phyloP scores from a whole-genome alignment of 2,888 invertebrate genomes.

The Melanchra persicariae region DNA sequence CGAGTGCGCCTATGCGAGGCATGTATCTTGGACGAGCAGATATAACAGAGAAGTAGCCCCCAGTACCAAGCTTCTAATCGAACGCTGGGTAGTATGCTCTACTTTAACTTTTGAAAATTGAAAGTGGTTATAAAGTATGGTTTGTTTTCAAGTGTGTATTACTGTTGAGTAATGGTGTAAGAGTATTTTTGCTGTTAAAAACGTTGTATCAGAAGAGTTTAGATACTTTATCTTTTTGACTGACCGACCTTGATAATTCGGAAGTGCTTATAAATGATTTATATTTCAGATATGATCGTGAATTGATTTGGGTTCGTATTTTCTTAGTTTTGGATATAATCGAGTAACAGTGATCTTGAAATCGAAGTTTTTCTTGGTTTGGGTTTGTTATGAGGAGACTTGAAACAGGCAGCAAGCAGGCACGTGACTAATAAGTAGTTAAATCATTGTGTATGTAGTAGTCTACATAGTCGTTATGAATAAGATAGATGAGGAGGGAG shows the following conservation, averaged over 20 bases:
- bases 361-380: background rate
- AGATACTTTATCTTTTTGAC: too few relatives aligned
- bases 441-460: too few relatives aligned
- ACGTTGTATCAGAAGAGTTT: background rate
- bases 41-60: constrained; percentile 91
- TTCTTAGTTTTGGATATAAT: background rate
- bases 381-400: background rate
- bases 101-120: constrained; percentile 67
- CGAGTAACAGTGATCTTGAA: background rate
- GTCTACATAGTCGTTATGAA: background rate
- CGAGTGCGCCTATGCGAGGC: constrained; percentile 91
- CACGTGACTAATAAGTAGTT: background rate
- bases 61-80: constrained; percentile 86
- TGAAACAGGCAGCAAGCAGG: background rate
- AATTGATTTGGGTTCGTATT: too few relatives aligned
- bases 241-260: too few relatives aligned
- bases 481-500: background rate
- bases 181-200: background rate
- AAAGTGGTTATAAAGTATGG: constrained; percentile 37
- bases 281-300: too few relatives aligned
- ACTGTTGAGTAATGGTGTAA: background rate
- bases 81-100: constrained; percentile 74
- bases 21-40: constrained; percentile 91
- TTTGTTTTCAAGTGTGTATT: background rate
- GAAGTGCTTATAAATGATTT: too few relatives aligned